A percentile compares a stretch with the other conserved stretches of the same genome.
These are phyloP conservation scores for Drosophila lutescens DNA, from an alignment of 2,888 invertebrate species.

Conservation along the genomic window DNA sequence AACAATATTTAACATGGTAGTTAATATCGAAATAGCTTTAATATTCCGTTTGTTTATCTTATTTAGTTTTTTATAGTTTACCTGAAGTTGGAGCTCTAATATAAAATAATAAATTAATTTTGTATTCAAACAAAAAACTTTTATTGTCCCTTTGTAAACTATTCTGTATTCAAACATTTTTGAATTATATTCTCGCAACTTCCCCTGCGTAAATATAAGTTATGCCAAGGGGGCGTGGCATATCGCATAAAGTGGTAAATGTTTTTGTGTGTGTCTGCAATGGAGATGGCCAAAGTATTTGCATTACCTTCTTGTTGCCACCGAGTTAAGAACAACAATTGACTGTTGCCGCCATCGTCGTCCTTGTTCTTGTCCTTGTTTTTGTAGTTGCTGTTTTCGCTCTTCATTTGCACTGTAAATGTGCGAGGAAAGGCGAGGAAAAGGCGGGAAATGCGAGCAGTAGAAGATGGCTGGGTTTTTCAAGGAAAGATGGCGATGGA, in stretches of 20 bases:
- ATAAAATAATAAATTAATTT: too few species aligned
- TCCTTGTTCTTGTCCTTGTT: not conserved
- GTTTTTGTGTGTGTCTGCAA: conserved; percentile 24
- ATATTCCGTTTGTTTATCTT: too few species aligned
- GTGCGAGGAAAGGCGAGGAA: conserved; percentile 26
- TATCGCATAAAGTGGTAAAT: conserved; percentile 22
- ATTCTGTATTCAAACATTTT: not conserved
- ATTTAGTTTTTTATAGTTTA: too few species aligned
- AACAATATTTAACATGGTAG: too few species aligned
- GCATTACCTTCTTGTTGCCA: conserved; percentile 66
- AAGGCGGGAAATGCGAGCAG: conserved; percentile 4
- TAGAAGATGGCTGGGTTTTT: not conserved
- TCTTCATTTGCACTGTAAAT: conserved; percentile 51
- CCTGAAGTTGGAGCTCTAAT: too few species aligned
- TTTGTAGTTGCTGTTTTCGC: conserved; percentile 13
- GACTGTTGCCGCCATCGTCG: conserved; percentile 41
- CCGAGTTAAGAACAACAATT: conserved; percentile 54
- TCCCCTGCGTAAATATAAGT: conserved; percentile 1
- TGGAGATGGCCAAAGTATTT: conserved; percentile 29
- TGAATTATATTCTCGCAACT: not conserved
- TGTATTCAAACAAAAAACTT: not conserved
- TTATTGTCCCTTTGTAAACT: not conserved
- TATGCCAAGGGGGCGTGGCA: conserved; percentile 29
- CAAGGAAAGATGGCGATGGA: not conserved
- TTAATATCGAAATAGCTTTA: too few species aligned